A percentile compares a stretch with the other conserved stretches of the same genome.
Evolutionary conservation across 2,113 vertebrate genomes (phyloP).

Genomic region (Eupsittula cactorum): DNA sequence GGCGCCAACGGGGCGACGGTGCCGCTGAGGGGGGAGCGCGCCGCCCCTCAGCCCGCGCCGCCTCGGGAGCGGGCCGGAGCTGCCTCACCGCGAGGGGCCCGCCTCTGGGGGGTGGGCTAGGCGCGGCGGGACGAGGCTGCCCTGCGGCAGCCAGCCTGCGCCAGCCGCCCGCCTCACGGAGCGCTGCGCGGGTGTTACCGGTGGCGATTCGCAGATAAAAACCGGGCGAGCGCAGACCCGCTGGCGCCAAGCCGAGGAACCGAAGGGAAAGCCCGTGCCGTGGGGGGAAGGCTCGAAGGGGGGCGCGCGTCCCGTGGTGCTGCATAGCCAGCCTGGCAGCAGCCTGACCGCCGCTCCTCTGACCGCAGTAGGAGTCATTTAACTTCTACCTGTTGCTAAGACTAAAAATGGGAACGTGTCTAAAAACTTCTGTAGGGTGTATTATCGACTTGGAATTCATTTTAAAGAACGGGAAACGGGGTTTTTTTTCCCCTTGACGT

Average conservation of each 20-base stretch:
- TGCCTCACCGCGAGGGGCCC: no score
- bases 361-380: neutral
- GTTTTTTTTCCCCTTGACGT: neutral
- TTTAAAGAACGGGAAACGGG: neutral
- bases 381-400: no score
- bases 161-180: no score
- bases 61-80: no score
- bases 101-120: neutral
- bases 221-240: neutral
- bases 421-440: accelerated
- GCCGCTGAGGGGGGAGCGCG: neutral
- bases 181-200: no score
- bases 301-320: neutral
- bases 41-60: neutral
- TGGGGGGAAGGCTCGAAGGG: neutral
- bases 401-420: neutral
- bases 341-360: accelerated
- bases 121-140: no score
- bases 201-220: neutral
- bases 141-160: no score
- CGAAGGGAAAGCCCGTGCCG: neutral
- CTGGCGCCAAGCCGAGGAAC: neutral
- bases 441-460: neutral
- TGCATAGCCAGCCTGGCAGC: accelerated
- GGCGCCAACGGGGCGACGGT: no score